Conservation (phyloP, 2,113 vertebrate genomes). For the Fregata magnificens region DNA sequence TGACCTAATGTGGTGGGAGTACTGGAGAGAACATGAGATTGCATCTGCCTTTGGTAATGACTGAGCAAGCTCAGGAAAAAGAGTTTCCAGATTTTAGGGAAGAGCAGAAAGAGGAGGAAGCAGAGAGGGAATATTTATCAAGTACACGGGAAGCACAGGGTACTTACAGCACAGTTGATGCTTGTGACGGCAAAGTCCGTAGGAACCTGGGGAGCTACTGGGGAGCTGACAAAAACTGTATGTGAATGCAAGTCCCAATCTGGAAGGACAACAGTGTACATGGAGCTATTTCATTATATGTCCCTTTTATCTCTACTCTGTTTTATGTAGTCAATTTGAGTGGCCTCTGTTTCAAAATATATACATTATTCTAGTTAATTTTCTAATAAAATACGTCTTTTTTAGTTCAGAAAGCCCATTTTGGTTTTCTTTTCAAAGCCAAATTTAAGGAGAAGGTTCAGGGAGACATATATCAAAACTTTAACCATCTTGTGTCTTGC, state of each 20-base stretch:
- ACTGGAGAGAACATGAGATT: neutral
- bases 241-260: neutral
- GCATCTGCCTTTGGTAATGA: neutral
- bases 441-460: neutral
- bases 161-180: neutral
- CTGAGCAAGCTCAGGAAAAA: neutral
- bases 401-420: neutral
- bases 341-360: neutral
- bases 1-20: neutral
- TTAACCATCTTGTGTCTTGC: neutral
- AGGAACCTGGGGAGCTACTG: neutral
- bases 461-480: neutral
- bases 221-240: neutral
- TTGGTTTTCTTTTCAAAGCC: neutral
- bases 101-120: neutral
- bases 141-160: neutral
- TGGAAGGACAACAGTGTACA: neutral
- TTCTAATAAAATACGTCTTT: neutral
- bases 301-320: neutral
- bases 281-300: neutral
- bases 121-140: neutral
- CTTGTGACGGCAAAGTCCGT: neutral
- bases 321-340: neutral
- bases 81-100: neutral
- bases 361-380: neutral